A percentile compares a stretch with the other conserved stretches of the same genome.
phyloP scores from a whole-genome alignment of 2,888 invertebrate genomes.

The Rhabditoides inermis region DNA sequence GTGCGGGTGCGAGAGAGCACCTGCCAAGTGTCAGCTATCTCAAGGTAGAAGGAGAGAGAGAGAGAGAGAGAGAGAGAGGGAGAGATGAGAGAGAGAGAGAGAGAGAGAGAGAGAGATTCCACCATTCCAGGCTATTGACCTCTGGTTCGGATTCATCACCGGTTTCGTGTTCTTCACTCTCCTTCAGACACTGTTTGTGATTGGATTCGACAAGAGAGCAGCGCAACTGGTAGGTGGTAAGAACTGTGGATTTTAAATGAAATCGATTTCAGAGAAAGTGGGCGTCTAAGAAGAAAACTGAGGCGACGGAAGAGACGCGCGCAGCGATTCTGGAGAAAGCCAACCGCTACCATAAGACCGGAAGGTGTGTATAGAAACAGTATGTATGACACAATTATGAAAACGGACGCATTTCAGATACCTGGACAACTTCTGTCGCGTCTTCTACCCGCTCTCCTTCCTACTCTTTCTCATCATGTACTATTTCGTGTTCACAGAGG shows the following conservation, averaged over 20 bases:
- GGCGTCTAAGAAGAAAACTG: constrained; percentile 42
- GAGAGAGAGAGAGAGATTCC: no score
- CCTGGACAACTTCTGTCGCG: constrained; percentile 47
- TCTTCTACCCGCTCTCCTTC: constrained; percentile 49
- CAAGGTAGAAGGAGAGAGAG: constrained; percentile 32
- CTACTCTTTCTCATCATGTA: constrained; percentile 50
- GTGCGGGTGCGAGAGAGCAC: constrained; percentile 50
- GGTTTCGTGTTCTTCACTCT: constrained; percentile 52
- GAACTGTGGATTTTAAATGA: background rate
- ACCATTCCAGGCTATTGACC: constrained; percentile 48
- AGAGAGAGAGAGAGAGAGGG: no score
- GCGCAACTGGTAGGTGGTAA: constrained; percentile 34
- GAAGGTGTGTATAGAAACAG: constrained; percentile 16
- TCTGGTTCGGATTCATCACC: constrained; percentile 52
- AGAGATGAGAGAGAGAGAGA: no score
- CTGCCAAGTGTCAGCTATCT: constrained; percentile 50
- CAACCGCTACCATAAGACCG: constrained; percentile 47
- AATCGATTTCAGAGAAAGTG: constrained; percentile 35
- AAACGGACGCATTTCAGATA: constrained; percentile 18
- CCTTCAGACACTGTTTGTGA: constrained; percentile 50
- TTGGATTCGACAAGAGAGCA: constrained; percentile 51
- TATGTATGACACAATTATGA: background rate
- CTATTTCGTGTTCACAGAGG: constrained; percentile 51
- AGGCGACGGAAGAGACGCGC: constrained; percentile 44
- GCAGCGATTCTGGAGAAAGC: constrained; percentile 43